phyloP scores from a whole-genome alignment of 2,888 invertebrate species.

The Anorthoa munda region DNA sequence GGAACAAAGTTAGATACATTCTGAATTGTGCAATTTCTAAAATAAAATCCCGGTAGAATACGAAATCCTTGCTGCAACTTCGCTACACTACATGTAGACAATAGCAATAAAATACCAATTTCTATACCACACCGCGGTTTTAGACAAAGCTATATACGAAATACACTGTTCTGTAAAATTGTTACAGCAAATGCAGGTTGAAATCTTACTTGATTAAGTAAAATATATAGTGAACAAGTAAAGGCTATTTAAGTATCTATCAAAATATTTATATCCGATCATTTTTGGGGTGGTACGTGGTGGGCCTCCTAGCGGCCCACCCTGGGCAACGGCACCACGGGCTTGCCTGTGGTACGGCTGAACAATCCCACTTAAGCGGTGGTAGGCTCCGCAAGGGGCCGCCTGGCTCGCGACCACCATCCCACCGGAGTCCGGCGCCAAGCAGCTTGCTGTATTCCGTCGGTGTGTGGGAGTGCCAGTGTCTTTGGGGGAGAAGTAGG shows the following conservation, averaged over 20 bases:
- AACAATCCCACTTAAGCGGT: too few relatives aligned
- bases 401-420: too few relatives aligned
- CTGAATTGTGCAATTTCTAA: slow-evolving; percentile 17
- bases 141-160: slow-evolving; percentile 15
- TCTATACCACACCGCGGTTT: slow-evolving; percentile 26
- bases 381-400: too few relatives aligned
- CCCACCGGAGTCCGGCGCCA: too few relatives aligned
- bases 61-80: slow-evolving; percentile 24
- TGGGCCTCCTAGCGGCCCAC: too few relatives aligned
- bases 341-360: too few relatives aligned
- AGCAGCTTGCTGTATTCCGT: too few relatives aligned
- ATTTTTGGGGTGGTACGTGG: too few relatives aligned
- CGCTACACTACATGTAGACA: slow-evolving; percentile 24
- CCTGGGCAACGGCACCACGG: too few relatives aligned
- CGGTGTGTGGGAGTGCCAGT: too few relatives aligned
- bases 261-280: too few relatives aligned
- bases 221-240: not conserved
- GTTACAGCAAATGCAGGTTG: slow-evolving; percentile 10
- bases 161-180: slow-evolving; percentile 17
- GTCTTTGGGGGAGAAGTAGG: too few relatives aligned
- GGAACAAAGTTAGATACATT: slow-evolving; percentile 13
- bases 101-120: slow-evolving; percentile 54
- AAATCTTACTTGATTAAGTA: not conserved
- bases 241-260: not conserved
- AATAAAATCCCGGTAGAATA: slow-evolving; percentile 35